Evolutionary conservation across 2,888 invertebrate species (phyloP).

Genomic region (Abscondita cerata): DNA sequence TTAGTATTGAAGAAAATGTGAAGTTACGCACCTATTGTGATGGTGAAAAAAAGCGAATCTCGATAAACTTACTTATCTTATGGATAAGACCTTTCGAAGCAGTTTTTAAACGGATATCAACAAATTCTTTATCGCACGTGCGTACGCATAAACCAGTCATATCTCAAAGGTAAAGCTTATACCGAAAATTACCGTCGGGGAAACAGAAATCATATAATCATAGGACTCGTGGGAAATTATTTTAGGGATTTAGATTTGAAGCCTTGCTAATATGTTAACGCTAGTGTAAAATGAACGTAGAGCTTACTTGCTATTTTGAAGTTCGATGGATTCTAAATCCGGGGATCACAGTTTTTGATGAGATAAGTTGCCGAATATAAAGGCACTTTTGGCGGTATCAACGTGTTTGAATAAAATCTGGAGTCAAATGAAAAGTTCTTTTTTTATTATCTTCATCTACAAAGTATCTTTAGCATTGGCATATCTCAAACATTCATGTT

Average conservation of each 20-base stretch:
- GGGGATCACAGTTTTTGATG: conserved; percentile 36
- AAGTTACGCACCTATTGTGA: background rate
- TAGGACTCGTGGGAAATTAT: conserved; percentile 44
- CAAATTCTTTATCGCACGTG: conserved; percentile 28
- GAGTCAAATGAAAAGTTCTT: background rate
- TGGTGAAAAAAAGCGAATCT: background rate
- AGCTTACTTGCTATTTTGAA: conserved; percentile 40
- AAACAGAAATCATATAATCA: conserved; percentile 44
- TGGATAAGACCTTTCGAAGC: background rate
- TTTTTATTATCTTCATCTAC: too few species aligned
- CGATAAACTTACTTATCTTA: background rate
- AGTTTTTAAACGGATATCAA: conserved; percentile 23
- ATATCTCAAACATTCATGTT: too few species aligned
- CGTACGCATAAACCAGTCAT: conserved; percentile 29
- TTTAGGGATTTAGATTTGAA: conserved; percentile 44
- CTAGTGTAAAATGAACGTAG: conserved; percentile 41
- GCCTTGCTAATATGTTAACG: conserved; percentile 44
- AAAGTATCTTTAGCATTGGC: too few species aligned
- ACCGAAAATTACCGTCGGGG: conserved; percentile 41
- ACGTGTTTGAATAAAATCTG: conserved; percentile 8
- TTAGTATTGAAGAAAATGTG: conserved; percentile 28
- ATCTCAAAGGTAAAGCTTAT: conserved; percentile 31
- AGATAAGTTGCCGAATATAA: conserved; percentile 36
- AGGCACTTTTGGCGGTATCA: conserved; percentile 23
- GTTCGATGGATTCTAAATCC: conserved; percentile 42